Evolutionary conservation across 2,888 invertebrate genomes (phyloP).

Genomic region (Lacanobia wlatinum): DNA sequence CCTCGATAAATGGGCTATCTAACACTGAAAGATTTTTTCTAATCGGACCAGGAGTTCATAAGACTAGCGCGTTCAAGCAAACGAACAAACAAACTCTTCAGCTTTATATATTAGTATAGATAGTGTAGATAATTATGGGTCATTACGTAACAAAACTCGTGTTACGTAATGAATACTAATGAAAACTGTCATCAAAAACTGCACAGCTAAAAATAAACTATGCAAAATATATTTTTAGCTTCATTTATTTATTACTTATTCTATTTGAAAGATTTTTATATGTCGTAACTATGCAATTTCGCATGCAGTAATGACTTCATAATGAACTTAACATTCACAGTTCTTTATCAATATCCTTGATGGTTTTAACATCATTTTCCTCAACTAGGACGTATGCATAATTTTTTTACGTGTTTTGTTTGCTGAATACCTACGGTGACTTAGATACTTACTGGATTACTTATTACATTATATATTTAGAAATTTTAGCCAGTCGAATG

Average conservation of each 20-base stretch:
- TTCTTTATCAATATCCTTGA: background rate
- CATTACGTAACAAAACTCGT: slow-evolving; percentile 1
- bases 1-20: too few species aligned
- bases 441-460: too few species aligned
- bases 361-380: slow-evolving; percentile 4
- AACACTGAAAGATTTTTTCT: too few species aligned
- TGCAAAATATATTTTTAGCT: background rate
- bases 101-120: too few species aligned
- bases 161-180: too few species aligned
- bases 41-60: too few species aligned
- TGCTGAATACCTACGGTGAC: background rate
- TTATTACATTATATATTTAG: background rate
- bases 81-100: too few species aligned
- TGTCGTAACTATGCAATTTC: background rate
- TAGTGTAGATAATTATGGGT: background rate
- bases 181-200: background rate
- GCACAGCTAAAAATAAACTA: background rate
- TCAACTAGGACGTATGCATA: background rate
- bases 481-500: background rate
- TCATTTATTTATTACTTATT: slow-evolving; percentile 1
- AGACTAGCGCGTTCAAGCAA: too few species aligned
- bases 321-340: background rate
- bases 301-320: background rate
- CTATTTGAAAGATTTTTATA: background rate
- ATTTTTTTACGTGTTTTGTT: background rate